Evolutionary conservation across 2,797 vertebrate species (phyloP), one percentile per base, ranked within the genome.

Genomic region (Peromyscus eremicus): DNA sequence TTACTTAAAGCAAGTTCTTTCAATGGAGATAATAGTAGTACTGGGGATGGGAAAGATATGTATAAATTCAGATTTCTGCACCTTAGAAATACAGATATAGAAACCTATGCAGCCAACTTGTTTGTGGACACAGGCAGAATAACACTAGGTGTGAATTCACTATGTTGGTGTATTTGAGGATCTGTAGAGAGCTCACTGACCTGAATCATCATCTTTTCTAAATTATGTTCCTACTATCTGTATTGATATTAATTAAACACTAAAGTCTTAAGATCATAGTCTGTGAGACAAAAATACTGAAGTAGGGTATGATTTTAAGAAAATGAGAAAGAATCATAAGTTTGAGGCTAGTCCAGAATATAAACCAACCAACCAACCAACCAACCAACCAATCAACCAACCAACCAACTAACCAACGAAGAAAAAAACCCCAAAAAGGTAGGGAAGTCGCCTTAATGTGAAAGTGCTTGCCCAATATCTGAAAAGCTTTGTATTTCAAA

Each of bases 121-220:
- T n/a, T 62, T 71, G 68, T 89, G 79, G 73, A 11, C 29, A 52
- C 3, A 83, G 27, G 81, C 11, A 89, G 32, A 11, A 11, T 55
- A 93, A 76, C 21, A 6, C 2, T 66, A 25, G 16, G 34, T 70
- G 62, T 83, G 29, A 77, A 86, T 57, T 92, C n/a, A 92, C 27
- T 32, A 49, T 89, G 77, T 34, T 80, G 70, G 4, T 64, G 27
- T 92, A 27, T 62, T 84, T 86, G 43, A 12, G 66, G 75, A 80
- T 57, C 76, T 81, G 10, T 11, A 77, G 14, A 57, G 21, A 93
- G 12, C 34, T 84, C 49, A 83, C 6, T 62, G 49, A n/a, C n/a
- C 73, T n/a, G 21, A 83, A 80, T 92, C 19, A 76, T 46, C 5
- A 88, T 49, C 81, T 97, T 91, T 93, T 75, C 66, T 82, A 66